Conservation (phyloP, 2,888 invertebrate genomes). For the Sinopyrophorus schimmeli region DNA sequence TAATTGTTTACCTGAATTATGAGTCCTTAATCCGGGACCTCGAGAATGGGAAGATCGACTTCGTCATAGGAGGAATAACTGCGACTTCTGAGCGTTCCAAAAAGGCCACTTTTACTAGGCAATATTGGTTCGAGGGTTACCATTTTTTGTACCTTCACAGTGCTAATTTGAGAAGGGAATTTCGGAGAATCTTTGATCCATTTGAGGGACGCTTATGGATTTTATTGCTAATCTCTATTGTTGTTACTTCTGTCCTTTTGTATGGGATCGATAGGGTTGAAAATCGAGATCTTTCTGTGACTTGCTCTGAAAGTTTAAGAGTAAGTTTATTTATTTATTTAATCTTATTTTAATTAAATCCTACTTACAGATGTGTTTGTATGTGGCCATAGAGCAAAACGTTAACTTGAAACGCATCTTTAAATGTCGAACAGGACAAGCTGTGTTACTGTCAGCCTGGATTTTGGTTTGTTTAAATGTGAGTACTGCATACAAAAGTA, state of each 20-base stretch:
- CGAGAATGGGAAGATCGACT: conserved; percentile 8
- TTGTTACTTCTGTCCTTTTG: conserved; percentile 14
- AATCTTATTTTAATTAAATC: too few relatives aligned
- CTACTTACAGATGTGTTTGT: conserved; percentile 10
- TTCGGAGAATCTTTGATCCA: conserved; percentile 25
- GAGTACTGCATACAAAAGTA: conserved; percentile 28
- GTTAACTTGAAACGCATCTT: conserved; percentile 12
- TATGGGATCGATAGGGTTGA: conserved; percentile 11
- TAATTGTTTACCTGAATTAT: conserved; percentile 6
- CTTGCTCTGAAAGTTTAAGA: conserved; percentile 16
- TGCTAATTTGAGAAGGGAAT: conserved; percentile 18
- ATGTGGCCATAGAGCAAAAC: conserved; percentile 19
- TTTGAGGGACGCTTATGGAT: conserved; percentile 21
- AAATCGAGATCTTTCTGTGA: not conserved
- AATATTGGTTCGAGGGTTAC: conserved; percentile 28
- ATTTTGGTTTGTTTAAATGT: conserved; percentile 22
- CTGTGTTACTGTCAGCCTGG: conserved; percentile 22
- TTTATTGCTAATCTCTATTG: conserved; percentile 3
- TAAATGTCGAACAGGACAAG: conserved; percentile 6
- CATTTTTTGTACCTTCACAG: conserved; percentile 27
- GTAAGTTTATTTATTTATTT: conserved; percentile 11
- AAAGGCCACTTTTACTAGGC: conserved; percentile 23
- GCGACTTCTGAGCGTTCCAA: conserved; percentile 22
- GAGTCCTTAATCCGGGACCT: not conserved
- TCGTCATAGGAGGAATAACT: conserved; percentile 19